A percentile compares a stretch with the other conserved stretches of the same genome.
These are phyloP conservation scores for Pseudomyrmex flavicornis DNA, from an alignment of 1,140 invertebrate genomes.

Conservation along the genomic window DNA sequence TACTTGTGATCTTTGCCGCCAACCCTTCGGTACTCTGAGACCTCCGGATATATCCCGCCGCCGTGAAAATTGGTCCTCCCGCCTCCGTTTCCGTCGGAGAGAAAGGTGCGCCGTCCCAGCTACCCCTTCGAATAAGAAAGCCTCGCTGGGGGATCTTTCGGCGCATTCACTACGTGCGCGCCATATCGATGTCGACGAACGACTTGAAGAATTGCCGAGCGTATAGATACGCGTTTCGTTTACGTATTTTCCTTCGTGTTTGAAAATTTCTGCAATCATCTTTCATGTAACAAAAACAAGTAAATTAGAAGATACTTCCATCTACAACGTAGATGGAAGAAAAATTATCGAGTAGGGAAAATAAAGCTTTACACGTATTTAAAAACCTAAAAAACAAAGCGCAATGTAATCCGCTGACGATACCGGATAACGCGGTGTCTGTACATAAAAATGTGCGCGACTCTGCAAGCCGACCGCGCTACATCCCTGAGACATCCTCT, in stretches of 20 bases:
- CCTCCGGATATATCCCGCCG: slow-evolving; percentile 71
- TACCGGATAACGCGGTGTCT: slow-evolving; percentile 19
- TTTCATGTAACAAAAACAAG: too few species aligned
- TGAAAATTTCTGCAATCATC: too few species aligned
- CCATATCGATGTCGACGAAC: slow-evolving; percentile 62
- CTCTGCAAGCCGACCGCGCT: slow-evolving; percentile 28
- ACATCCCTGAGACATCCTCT: slow-evolving; percentile 52
- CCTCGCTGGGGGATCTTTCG: slow-evolving; percentile 69
- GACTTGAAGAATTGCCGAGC: slow-evolving; percentile 24
- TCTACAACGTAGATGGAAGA: too few species aligned
- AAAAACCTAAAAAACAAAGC: not conserved
- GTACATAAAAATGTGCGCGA: slow-evolving; percentile 33
- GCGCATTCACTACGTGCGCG: slow-evolving; percentile 66
- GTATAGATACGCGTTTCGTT: slow-evolving; percentile 26
- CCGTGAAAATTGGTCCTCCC: slow-evolving; percentile 73
- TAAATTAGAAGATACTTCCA: too few species aligned
- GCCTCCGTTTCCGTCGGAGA: slow-evolving; percentile 45
- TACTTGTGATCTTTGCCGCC: slow-evolving; percentile 80
- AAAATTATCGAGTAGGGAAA: too few species aligned
- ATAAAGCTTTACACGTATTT: too few species aligned
- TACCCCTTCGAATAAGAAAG: slow-evolving; percentile 74
- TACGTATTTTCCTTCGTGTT: too few species aligned
- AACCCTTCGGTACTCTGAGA: slow-evolving; percentile 76
- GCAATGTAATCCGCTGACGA: slow-evolving; percentile 12
- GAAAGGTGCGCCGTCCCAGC: slow-evolving; percentile 61